These are phyloP conservation scores for Poeciliopsis prolifica DNA, from an alignment of 2,113 vertebrate species.

Conservation along the genomic window DNA sequence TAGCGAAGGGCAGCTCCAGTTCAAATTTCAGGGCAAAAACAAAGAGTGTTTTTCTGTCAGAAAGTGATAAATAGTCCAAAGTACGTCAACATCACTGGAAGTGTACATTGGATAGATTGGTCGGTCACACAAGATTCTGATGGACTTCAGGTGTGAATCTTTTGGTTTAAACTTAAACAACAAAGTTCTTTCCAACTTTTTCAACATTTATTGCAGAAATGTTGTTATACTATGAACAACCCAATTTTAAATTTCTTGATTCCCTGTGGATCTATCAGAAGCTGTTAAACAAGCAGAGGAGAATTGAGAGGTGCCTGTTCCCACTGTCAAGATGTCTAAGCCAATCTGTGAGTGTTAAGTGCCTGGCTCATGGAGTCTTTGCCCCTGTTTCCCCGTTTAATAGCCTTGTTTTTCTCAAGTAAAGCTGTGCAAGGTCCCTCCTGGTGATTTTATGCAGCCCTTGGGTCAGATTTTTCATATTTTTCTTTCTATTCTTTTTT, in stretches of 20 bases:
- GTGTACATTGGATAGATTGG: conserved; percentile 34
- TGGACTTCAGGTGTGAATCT: conserved; percentile 31
- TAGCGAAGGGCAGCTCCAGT: conserved; percentile 50
- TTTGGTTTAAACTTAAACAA: conserved; percentile 58
- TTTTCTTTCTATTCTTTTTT: conserved; percentile 17
- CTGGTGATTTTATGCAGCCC: conserved; percentile 28
- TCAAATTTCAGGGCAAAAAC: conserved; percentile 68
- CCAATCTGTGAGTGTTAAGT: conserved; percentile 29
- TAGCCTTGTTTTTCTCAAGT: conserved; percentile 34
- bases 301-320: neutral
- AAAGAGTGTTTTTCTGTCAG: conserved; percentile 44
- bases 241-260: neutral
- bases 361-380: conserved; percentile 26
- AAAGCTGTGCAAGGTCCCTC: conserved; percentile 25
- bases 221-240: conserved; percentile 5
- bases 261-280: conserved; percentile 8
- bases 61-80: conserved; percentile 64
- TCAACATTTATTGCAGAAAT: conserved; percentile 20
- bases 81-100: conserved; percentile 67
- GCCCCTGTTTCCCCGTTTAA: conserved; percentile 38
- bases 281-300: conserved; percentile 10
- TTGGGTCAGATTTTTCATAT: conserved; percentile 26
- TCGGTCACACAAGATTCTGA: conserved; percentile 35
- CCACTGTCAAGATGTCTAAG: conserved; percentile 6
- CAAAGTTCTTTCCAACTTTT: conserved; percentile 12